Percentiles rank a stretch among this genome's conserved stretches.
These are phyloP conservation scores for Nezara viridula DNA, from an alignment of 2,888 invertebrate species.

Conservation along the genomic window DNA sequence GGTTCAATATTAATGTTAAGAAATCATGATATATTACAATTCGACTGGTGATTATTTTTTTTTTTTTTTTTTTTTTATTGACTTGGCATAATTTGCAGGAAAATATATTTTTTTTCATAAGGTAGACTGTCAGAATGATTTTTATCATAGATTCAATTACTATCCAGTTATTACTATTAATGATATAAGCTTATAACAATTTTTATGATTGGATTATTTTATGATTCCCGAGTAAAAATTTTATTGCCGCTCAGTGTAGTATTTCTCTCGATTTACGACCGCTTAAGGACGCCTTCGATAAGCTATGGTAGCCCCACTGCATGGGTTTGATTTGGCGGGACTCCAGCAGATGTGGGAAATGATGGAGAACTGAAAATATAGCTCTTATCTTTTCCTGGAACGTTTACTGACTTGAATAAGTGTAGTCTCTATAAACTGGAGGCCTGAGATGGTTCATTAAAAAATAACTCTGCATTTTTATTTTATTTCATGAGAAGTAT, in stretches of 20 bases:
- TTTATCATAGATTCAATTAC: no score
- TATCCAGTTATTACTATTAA: no score
- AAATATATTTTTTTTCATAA: no score
- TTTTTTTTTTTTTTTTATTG: no score
- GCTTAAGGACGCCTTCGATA: neutral
- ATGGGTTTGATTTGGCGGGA: slow-evolving; percentile 15
- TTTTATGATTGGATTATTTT: no score
- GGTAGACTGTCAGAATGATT: no score
- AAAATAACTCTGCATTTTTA: neutral
- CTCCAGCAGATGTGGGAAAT: slow-evolving; percentile 26
- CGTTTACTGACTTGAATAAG: slow-evolving; percentile 12
- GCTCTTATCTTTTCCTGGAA: slow-evolving; percentile 11
- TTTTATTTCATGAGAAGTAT: neutral
- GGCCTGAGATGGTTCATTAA: neutral
- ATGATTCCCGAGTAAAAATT: neutral
- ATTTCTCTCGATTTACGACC: neutral
- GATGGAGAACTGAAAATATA: slow-evolving; percentile 41
- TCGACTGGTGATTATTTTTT: no score
- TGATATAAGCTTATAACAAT: no score
- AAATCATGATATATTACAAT: no score
- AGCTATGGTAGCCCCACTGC: neutral
- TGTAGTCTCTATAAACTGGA: neutral
- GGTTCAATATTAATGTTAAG: no score
- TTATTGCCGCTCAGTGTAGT: neutral
- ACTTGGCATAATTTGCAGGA: no score